phyloP scores from a whole-genome alignment of 1,140 invertebrate genomes.

The Drosophila ohnishii region DNA sequence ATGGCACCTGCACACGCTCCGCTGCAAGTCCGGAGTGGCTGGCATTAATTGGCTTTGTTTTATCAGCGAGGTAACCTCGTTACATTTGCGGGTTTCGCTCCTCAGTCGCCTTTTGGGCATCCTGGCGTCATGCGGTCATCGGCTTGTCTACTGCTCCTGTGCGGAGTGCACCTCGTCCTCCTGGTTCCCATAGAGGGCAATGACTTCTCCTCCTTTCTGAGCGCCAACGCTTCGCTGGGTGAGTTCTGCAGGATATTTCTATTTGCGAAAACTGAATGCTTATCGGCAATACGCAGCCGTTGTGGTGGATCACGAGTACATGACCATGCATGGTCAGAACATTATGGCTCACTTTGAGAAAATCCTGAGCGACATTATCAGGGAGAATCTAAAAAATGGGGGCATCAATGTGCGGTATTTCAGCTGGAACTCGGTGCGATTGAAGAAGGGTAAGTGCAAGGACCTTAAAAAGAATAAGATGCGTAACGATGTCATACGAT shows the following conservation, averaged over 20 bases:
- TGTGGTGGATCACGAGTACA: slow-evolving; percentile 86
- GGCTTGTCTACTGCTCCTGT: slow-evolving; percentile 19
- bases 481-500: too few relatives aligned
- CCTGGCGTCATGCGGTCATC: slow-evolving; percentile 54
- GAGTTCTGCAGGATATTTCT: slow-evolving; percentile 40
- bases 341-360: slow-evolving; percentile 85
- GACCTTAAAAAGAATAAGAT: background rate
- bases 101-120: slow-evolving; percentile 51
- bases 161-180: slow-evolving; percentile 26
- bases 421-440: slow-evolving; percentile 86
- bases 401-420: slow-evolving; percentile 87
- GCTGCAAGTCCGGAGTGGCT: background rate
- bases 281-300: slow-evolving; percentile 84
- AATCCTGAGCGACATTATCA: slow-evolving; percentile 85
- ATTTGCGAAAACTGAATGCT: background rate
- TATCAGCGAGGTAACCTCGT: slow-evolving; percentile 48
- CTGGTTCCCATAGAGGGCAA: slow-evolving; percentile 71
- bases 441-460: slow-evolving; percentile 85
- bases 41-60: slow-evolving; percentile 62
- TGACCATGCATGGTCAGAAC: slow-evolving; percentile 85
- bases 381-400: slow-evolving; percentile 86
- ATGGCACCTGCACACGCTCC: slow-evolving; percentile 40
- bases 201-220: slow-evolving; percentile 88
- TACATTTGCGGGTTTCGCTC: slow-evolving; percentile 15
- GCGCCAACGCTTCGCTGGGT: slow-evolving; percentile 89